Percentiles rank a stretch among this genome's conserved stretches.
Evolutionary conservation across 1,140 invertebrate genomes (phyloP).

Genomic region (Mya arenaria): DNA sequence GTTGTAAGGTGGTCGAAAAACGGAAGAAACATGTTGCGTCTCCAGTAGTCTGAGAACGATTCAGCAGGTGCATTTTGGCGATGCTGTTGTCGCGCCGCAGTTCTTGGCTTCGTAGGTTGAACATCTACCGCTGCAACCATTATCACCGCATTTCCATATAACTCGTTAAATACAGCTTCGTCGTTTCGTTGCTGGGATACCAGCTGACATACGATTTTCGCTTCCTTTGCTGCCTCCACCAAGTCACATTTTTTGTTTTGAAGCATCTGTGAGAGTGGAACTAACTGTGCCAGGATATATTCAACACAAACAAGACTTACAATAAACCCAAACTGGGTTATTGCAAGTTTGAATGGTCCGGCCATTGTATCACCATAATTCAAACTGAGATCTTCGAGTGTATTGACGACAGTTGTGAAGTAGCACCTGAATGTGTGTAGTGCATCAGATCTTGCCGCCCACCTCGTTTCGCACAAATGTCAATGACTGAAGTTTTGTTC

Average conservation of each 20-base stretch:
- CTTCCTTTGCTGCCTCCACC: slow-evolving; percentile 7
- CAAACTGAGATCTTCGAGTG: too few relatives aligned
- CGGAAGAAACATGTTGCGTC: neutral
- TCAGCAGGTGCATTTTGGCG: neutral
- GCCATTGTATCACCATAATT: too few relatives aligned
- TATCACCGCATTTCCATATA: neutral
- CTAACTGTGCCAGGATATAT: too few relatives aligned
- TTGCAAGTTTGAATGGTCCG: too few relatives aligned
- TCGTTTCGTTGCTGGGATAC: neutral
- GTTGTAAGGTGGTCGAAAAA: slow-evolving; percentile 10
- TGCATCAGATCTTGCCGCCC: too few relatives aligned
- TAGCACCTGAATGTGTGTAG: too few relatives aligned
- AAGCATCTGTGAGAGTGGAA: neutral
- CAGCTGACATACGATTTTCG: neutral
- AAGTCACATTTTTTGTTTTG: slow-evolving; percentile 10
- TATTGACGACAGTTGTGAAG: too few relatives aligned
- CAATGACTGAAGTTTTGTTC: too few relatives aligned
- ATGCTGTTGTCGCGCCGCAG: neutral
- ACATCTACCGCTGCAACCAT: neutral
- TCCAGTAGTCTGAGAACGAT: neutral
- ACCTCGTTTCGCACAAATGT: too few relatives aligned
- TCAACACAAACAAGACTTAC: too few relatives aligned
- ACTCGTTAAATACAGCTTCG: neutral
- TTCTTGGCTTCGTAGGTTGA: neutral
- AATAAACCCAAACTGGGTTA: too few relatives aligned